Base-by-base conservation (phyloP, 2,888 invertebrate genomes). In the Agriopis marginaria region DNA sequence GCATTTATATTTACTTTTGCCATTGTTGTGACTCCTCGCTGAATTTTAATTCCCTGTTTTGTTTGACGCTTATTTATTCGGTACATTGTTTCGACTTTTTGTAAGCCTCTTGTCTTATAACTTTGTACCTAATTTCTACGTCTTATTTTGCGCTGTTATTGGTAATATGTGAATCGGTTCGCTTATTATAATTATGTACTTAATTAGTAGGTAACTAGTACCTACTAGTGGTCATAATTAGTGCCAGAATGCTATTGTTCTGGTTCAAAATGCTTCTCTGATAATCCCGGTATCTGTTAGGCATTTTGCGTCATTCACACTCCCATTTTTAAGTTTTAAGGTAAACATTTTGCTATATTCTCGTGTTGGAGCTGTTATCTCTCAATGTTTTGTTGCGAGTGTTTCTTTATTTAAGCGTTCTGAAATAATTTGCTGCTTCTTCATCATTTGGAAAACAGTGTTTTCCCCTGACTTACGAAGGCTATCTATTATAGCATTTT, bases 261-360 rank as follows among this genome's bases (percentile, higher is more conserved):
- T 71, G 70, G 82, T 84, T 82, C 82, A 84, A 82, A 85, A 82
- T 83, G 80, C 77, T 79, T 42, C 23, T 59, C 68, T 76, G 77
- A 82, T 86, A 83, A 77, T 78, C 72, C 66, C 71, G 63, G 66
- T 79, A 78, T 74, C 68, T 79, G 64, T 50, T 62, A 75, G 74
- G 74, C 75, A 80, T 75, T 84, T 83, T 86, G 77, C 84, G 81
- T 87, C 83, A 84, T 80, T 77, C 73, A 63, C 75, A 79, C 77
- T 75, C 68, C 71, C 70, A 66, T 78, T 74, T 73, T 71, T 74
- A 72, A 64, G 68, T 72, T 72, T 47, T 67, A 78, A 78, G 70
- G 77, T 85, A 84, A 82, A 85, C 77, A 84, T 82, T 83, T 77
- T 77, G 68, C 71, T 75, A 23, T 45, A 70, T 70, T 70, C 70